A percentile compares a stretch with the other conserved stretches of the same genome.
These are phyloP conservation scores for Ceramica pisi DNA, from an alignment of 2,888 invertebrate species.

Conservation along the genomic window DNA sequence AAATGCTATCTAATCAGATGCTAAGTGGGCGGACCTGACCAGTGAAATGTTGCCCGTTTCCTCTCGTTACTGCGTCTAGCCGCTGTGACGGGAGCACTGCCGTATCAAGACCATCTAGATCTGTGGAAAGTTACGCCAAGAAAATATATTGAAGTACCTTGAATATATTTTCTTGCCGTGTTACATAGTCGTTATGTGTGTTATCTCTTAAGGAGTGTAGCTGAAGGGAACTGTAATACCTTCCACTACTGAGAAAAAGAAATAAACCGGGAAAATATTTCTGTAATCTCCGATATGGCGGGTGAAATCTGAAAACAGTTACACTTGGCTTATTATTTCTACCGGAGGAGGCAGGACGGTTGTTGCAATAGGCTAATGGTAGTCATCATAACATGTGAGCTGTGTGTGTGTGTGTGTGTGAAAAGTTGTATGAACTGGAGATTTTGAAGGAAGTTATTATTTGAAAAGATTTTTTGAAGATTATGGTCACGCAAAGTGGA, in stretches of 20 bases:
- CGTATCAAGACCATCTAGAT: slow-evolving; percentile 76
- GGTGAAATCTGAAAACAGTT: slow-evolving; percentile 1
- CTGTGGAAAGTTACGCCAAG: slow-evolving; percentile 55
- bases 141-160: slow-evolving; percentile 43
- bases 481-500: too few relatives aligned
- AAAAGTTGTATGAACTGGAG: background rate
- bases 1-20: slow-evolving; percentile 63
- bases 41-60: slow-evolving; percentile 80
- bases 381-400: background rate
- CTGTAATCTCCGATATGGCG: background rate
- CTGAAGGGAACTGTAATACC: slow-evolving; percentile 13
- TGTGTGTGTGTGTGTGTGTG: too few relatives aligned
- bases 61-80: slow-evolving; percentile 82
- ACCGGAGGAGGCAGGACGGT: too few relatives aligned
- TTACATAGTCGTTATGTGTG: slow-evolving; percentile 26
- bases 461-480: background rate
- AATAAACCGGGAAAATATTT: background rate
- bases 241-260: slow-evolving; percentile 21
- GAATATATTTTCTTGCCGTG: slow-evolving; percentile 45
- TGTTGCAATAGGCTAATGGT: background rate
- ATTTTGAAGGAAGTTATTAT: background rate
- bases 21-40: slow-evolving; percentile 52
- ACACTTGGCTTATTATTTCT: background rate
- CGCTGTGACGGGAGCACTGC: slow-evolving; percentile 85
- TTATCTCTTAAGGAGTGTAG: slow-evolving; percentile 13